Percentiles rank a stretch among this genome's conserved stretches.
These are phyloP conservation scores for Castor canadensis DNA, from an alignment of 2,113 vertebrate species.

Conservation along the genomic window DNA sequence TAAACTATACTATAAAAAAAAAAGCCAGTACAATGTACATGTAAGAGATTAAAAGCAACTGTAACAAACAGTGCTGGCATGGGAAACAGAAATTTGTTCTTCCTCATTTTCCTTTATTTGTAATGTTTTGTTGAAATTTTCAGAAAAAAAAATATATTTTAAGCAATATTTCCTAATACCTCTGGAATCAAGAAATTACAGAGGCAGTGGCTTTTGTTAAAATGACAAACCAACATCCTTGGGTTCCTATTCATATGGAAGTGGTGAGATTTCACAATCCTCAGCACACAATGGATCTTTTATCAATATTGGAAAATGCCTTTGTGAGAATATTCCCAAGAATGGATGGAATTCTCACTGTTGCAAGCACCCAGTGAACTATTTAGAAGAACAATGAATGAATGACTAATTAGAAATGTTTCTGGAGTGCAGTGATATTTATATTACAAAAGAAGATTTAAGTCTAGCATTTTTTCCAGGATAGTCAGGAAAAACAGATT, in stretches of 20 bases:
- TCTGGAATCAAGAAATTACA: constrained; percentile 54
- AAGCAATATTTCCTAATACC: not conserved
- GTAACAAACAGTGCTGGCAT: not conserved
- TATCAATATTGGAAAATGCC: constrained; percentile 78
- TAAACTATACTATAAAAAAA: no score
- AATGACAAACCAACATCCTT: constrained; percentile 60
- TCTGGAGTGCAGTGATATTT: constrained; percentile 71
- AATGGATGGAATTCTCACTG: constrained; percentile 80
- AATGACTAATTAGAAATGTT: constrained; percentile 68
- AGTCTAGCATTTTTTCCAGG: constrained; percentile 42
- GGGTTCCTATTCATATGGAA: constrained; percentile 34
- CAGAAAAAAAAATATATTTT: not conserved
- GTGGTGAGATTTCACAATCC: constrained; percentile 79
- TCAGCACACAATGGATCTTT: constrained; percentile 83
- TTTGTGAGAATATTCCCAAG: constrained; percentile 76
- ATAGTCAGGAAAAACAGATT: not conserved
- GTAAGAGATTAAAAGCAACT: constrained; percentile 11
- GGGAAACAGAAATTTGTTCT: not conserved
- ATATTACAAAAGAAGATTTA: constrained; percentile 74
- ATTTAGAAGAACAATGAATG: constrained; percentile 81
- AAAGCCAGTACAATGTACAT: not conserved
- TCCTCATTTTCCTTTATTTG: constrained; percentile 1
- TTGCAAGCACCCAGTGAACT: constrained; percentile 65
- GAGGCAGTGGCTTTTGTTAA: constrained; percentile 65
- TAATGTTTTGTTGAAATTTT: constrained; percentile 33